Percentiles rank a stretch among this genome's conserved stretches.
Conservation (phyloP, 92 coral and sea anemone genomes). For the Epizoanthus rinbou region DNA sequence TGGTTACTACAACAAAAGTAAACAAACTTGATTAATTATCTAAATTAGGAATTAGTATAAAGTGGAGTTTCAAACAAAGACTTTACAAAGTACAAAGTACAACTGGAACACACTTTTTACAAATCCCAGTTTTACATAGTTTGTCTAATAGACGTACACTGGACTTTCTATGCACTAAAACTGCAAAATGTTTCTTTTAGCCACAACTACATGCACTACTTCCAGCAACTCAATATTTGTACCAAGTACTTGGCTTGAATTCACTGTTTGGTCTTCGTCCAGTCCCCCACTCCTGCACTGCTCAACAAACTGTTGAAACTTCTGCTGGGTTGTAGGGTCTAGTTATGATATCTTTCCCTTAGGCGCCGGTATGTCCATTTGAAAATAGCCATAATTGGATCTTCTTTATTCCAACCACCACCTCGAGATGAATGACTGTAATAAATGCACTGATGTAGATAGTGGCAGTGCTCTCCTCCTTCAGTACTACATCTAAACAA, state of each 20-base stretch:
- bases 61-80: too few relatives aligned
- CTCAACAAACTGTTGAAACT: slow-evolving; percentile 3
- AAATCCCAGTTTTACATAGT: too few relatives aligned
- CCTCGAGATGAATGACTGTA: slow-evolving; percentile 42
- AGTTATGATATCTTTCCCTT: slow-evolving; percentile 24
- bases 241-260: too few relatives aligned
- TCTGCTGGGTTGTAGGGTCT: not conserved
- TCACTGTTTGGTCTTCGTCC: too few relatives aligned
- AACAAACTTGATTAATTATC: not conserved
- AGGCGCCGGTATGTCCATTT: slow-evolving; percentile 39
- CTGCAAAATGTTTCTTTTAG: too few relatives aligned
- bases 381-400: slow-evolving; percentile 34
- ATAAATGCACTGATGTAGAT: slow-evolving; percentile 47
- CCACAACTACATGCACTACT: too few relatives aligned
- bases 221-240: too few relatives aligned
- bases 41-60: too few relatives aligned
- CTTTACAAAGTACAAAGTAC: too few relatives aligned
- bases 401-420: slow-evolving; percentile 49
- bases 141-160: too few relatives aligned
- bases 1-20: not conserved
- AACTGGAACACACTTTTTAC: too few relatives aligned
- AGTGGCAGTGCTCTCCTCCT: slow-evolving; percentile 54
- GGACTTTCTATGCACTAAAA: not conserved
- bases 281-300: too few relatives aligned
- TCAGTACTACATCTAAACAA: slow-evolving; percentile 49